phyloP scores from a whole-genome alignment of 2,888 invertebrate genomes.

The Eristalis pertinax region DNA sequence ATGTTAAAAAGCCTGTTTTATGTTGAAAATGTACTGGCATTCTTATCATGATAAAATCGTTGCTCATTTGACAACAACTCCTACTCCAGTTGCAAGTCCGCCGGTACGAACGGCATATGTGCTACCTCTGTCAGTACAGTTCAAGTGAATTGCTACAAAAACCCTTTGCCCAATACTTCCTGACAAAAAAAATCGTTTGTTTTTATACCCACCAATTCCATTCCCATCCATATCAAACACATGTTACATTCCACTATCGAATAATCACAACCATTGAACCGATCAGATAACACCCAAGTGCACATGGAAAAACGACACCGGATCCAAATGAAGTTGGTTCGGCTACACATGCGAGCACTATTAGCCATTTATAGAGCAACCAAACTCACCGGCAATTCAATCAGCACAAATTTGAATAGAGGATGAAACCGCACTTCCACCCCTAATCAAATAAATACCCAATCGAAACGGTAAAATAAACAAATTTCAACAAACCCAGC shows the following conservation, averaged over 20 bases:
- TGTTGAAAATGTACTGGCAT: no score
- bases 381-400: slow-evolving; percentile 55
- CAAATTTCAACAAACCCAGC: slow-evolving; percentile 16
- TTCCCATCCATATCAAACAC: neutral
- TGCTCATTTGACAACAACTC: neutral
- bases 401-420: slow-evolving; percentile 67
- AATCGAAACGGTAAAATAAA: slow-evolving; percentile 69
- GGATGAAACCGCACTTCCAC: slow-evolving; percentile 60
- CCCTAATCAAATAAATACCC: slow-evolving; percentile 72
- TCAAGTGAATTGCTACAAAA: neutral
- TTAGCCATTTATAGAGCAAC: slow-evolving; percentile 31
- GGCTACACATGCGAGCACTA: slow-evolving; percentile 15
- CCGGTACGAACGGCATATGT: neutral
- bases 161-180: neutral
- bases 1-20: no score
- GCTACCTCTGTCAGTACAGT: neutral
- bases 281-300: slow-evolving; percentile 4
- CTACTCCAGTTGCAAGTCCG: neutral
- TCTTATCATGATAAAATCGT: no score
- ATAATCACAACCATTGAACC: neutral
- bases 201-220: neutral
- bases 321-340: neutral
- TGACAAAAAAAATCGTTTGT: neutral
- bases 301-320: slow-evolving; percentile 4
- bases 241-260: slow-evolving; percentile 3